Base-by-base conservation (phyloP, 2,888 invertebrate genomes). In the Sphaeridia pumilis region DNA sequence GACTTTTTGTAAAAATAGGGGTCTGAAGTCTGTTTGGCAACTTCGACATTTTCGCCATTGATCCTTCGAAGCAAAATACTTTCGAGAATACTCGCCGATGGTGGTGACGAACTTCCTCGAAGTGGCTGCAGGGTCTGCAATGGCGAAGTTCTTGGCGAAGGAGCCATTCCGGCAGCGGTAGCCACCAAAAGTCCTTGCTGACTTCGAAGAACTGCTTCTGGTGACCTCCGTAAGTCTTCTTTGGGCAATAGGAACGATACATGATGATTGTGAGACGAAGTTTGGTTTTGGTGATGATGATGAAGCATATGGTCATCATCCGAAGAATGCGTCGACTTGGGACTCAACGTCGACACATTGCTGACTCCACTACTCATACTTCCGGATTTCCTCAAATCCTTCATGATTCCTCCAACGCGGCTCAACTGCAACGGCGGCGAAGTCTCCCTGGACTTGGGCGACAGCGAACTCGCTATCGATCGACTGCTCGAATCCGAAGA, bases 1-100 rank as follows among this genome's bases (percentile, higher is more conserved):
- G 87, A 87, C 69, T 89, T 89, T 70, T 89, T 89, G 70, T 88
- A 89, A 1, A 87, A 87, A 69, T 89, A 89, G 3, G 89, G 60
- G 44, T 64, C 61, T n/a, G n/a, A n/a, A n/a, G n/a, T n/a, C n/a
- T n/a, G n/a, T n/a, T n/a, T n/a, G n/a, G n/a, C n/a, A 27, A 61
- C 26, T 50, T 57, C 45, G 49, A 54, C 28, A 46, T 54, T 26
- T 64, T 62, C 25, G 67, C 71, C 71, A 62, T 74, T 67, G 25
- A 81, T 77, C 63, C 82, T 85, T 52, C 87, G 80, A 21, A 89
- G 78, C n/a, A 92, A 73, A 63, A 92, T 87, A 54, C 88, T 89
- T 71, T 92, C 90, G 63, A 90, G 72, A 65, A 89, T 90, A 52
- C 67, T 69, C 26, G 67, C 57, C 1, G 59, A 52, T n/a, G 58